Evolutionary conservation across 2,888 invertebrate species (phyloP), one percentile per base, ranked within the genome.

Genomic region (Carcina quercana): DNA sequence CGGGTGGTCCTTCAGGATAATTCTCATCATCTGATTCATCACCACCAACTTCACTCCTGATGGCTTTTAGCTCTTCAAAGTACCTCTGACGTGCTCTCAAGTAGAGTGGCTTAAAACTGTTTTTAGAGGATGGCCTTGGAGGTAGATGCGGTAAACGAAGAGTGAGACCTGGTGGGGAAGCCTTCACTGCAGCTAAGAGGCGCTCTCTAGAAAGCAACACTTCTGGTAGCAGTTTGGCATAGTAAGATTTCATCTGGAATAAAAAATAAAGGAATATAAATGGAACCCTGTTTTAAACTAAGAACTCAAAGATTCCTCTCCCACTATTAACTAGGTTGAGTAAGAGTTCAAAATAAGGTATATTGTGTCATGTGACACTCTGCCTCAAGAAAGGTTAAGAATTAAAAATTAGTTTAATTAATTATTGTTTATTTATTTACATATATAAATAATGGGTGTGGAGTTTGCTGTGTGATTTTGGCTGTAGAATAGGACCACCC

Each of bases 11-110:
- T 58, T 90, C 91, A 24, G 91, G 90, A 61, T 90, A 91, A 51
- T 89, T 90, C 47, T 95, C 94, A 73, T 92, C 92, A 43, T 94
- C 94, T 15, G 92, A 91, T 36, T 88, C 85, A 30, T 91, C 87
- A n/a, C 91, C 90, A 30, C 91, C 86, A 47, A 92, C 90, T 47
- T 89, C 87, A 50, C 89, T 85, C 38, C 73, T 56, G 15, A 94
- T 87, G 34, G 89, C 87, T 28, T 88, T 74, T 27, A 95, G 72
- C 55, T 93, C 91, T 59, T 91, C 88, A 72, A 89, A 89, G 58
- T 80, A 82, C 40, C 80, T 75, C 34, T 75, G 86, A 24, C 82
- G 85, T 0, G 87, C 86, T 44, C 88, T 66, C 15, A 85, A 45
- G 48, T 86, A 83, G 22, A 88, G 67, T 14, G 88, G 86, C 30